Base-by-base conservation (phyloP, 2,797 vertebrate genomes). In the Ficedula albicollis region DNA sequence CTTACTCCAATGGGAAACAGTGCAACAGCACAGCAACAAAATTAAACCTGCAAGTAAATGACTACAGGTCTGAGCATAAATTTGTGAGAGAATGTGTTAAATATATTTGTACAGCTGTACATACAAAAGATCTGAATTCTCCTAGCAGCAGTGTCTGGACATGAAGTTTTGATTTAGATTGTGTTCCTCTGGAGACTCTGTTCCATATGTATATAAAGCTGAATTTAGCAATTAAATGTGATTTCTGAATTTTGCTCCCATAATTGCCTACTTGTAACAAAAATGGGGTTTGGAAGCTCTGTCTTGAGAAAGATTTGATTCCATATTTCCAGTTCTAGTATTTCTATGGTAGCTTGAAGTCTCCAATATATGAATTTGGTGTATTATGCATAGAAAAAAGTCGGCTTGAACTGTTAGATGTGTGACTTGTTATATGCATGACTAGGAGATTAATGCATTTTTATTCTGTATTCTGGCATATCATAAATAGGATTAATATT, bases 71-170 rank as follows among this genome's bases (percentile, higher is more conserved):
- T n/a, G 30, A 82, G 19, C 52, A 84, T 93, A 84, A 94, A 93
- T 87, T 94, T n/a, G 15, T 46, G 29, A 20, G 54, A 75, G 43
- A 84, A 87, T 46, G 49, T 95, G 66, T 55, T 91, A 77, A 52
- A 67, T 95, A 62, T 92, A 78, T 91, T 79, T 96, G 38, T 89
- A 72, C 90, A 69, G 60, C 49, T 95, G 75, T 84, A 83, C 59
- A 52, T 77, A 87, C 15, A 11, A 85, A 95, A 85, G 30, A 64
- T 54, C 56, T 76, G 46, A 93, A 77, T 81, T 93, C 38, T 75
- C 25, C 52, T 72, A 68, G 68, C 85, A 79, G 59, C 78, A 64
- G 16, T 49, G 46, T 62, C 75, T 60, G 59, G 70, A 69, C 83
- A 59, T 36, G 39, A 81, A 75, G 34, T 56, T 93, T 81, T 72